These are phyloP conservation scores for Gymnocephalus cernua DNA, from an alignment of 2,113 vertebrate genomes.

Conservation along the genomic window DNA sequence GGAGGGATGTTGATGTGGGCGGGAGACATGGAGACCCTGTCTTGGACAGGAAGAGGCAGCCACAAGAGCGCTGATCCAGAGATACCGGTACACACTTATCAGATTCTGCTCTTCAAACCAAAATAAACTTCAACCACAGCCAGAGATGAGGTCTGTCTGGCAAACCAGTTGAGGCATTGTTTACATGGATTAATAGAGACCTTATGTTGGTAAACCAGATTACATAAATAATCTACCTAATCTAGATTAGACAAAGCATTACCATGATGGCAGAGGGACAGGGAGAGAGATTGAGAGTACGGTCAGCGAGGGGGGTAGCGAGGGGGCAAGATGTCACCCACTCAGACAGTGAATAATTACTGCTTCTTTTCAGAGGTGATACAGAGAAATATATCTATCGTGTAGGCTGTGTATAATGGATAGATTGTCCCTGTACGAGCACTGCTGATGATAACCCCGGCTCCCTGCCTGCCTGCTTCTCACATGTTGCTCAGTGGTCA, in stretches of 20 bases:
- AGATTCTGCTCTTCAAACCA: conserved; percentile 47
- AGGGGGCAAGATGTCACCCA: conserved; percentile 58
- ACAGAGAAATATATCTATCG: conserved; percentile 40
- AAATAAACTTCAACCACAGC: conserved; percentile 39
- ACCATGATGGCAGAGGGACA: conserved; percentile 38
- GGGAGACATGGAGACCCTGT: conserved; percentile 20
- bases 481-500: conserved; percentile 67
- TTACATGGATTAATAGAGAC: conserved; percentile 62
- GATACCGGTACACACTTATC: conserved; percentile 44
- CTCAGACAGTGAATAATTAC: conserved; percentile 53
- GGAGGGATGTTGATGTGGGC: conserved; percentile 32
- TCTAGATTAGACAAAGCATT: conserved; percentile 73
- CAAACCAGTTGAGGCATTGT: conserved; percentile 37
- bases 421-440: conserved; percentile 52
- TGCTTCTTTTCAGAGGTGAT: conserved; percentile 60
- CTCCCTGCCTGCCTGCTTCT: conserved; percentile 48
- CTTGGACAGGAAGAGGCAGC: conserved; percentile 32
- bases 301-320: not conserved
- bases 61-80: conserved; percentile 14
- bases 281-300: not conserved
- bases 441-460: conserved; percentile 17
- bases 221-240: conserved; percentile 69
- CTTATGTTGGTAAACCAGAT: conserved; percentile 73
- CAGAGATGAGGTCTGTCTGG: conserved; percentile 26
- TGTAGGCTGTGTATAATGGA: conserved; percentile 58